Evolutionary conservation across 2,113 vertebrate genomes (phyloP), one percentile per base, ranked within the genome.

Genomic region (Lanius ludovicianus): DNA sequence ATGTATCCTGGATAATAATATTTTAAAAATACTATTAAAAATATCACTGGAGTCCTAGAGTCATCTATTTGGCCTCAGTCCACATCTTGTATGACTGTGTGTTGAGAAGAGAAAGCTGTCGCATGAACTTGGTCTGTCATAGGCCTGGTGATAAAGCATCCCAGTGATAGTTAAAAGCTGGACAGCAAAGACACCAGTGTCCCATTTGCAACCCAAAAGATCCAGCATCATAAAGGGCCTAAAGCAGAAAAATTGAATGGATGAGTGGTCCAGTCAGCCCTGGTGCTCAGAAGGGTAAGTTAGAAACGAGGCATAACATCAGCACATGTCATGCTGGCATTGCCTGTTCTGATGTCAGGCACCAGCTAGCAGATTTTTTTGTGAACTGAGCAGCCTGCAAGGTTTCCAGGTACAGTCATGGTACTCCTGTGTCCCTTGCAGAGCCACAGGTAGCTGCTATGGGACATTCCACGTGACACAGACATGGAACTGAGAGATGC

Each of bases 221-320:
- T 70, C 15, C 42, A 75, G 9, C 31, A 62, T 42, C 7, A 39
- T 27, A 62, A 69, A 57, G 8, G 9, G 4, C 12, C 16, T 67
- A 20, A 41, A 52, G 15, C n/a, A 53, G 28, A 56, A 62, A 73
- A 79, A 57, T 30, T 63, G 19, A 1, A 21, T 30, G 16, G 23
- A 37, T 3, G 27, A 49, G n/a, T 33, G 33, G 41, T 85, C 30
- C 22, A 69, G 31, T 5, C 37, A 33, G 33, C 24, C 3, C 19
- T 70, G 24, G 11, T 62, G 15, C 11, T 37, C 20, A 7, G 33
- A 68, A 57, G 28, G 3, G 13, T 37, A 46, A 13, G 6, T 50
- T 24, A 73, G 44, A 79, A 84, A 60, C 0, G 1, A 49, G 25
- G 15, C 0, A 0, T 37, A 46, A 41, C 15, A 37, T 46, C 47